Evolutionary conservation across 2,113 vertebrate species (phyloP).

Genomic region (Pangasianodon hypophthalmus): DNA sequence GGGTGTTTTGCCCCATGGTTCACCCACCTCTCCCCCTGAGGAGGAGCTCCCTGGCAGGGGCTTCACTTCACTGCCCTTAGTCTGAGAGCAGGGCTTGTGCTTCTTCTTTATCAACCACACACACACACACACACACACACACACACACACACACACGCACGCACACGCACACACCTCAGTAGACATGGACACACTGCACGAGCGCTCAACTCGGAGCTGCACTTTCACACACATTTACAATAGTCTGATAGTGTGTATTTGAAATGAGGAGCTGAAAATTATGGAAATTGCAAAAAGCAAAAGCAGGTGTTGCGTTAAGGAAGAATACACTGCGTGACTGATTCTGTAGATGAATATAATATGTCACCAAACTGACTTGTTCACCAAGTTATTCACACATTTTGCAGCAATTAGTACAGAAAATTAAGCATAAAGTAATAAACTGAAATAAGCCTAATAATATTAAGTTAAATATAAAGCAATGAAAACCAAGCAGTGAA

Average conservation of each 20-base stretch:
- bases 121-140: conserved; percentile 61
- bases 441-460: background rate
- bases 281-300: background rate
- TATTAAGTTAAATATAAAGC: conserved; percentile 35
- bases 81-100: conserved; percentile 70
- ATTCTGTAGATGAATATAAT: background rate
- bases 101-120: conserved; percentile 70
- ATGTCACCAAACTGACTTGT: too few relatives aligned
- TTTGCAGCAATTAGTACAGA: background rate
- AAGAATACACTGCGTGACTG: background rate
- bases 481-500: conserved; percentile 51
- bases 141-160: conserved; percentile 7
- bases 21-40: conserved; percentile 78
- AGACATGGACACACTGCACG: conserved; percentile 29
- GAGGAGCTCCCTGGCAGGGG: conserved; percentile 73
- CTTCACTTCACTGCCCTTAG: conserved; percentile 75
- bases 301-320: background rate
- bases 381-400: background rate
- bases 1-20: conserved; percentile 55
- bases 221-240: background rate
- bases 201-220: background rate
- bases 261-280: background rate
- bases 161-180: background rate
- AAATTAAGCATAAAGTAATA: background rate
- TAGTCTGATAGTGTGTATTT: background rate